Percentiles rank a stretch among this genome's conserved stretches.
Conservation (phyloP, 2,113 vertebrate genomes). For the Galemys pyrenaicus region DNA sequence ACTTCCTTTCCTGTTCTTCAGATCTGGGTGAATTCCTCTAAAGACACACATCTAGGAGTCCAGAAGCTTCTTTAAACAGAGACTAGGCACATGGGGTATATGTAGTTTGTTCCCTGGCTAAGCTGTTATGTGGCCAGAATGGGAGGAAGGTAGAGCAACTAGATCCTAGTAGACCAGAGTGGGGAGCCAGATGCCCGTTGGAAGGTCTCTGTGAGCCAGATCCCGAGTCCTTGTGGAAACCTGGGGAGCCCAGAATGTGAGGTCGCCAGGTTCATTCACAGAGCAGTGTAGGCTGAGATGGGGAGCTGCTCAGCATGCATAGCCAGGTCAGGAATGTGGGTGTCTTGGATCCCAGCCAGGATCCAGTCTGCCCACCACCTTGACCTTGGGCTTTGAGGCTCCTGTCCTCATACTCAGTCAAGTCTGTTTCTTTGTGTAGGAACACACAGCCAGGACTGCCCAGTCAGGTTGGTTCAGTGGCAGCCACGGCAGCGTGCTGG, state of each 20-base stretch:
- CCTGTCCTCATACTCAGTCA: not conserved
- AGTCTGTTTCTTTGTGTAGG: not conserved
- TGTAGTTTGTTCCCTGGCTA: not conserved
- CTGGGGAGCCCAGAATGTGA: not conserved
- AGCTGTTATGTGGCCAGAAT: not conserved
- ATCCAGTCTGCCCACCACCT: not conserved
- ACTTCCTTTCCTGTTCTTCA: not conserved
- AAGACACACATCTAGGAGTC: not conserved
- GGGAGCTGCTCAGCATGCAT: not conserved
- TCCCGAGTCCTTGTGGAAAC: not conserved
- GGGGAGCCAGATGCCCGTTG: not conserved
- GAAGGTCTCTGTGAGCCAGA: not conserved
- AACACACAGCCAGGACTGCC: not conserved
- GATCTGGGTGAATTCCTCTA: not conserved
- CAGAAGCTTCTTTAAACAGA: slow-evolving; percentile 4
- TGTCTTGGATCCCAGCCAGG: not conserved
- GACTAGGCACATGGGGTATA: not conserved
- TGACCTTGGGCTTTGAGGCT: not conserved
- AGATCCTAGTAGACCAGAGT: not conserved
- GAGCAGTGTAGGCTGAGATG: not conserved
- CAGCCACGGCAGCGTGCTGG: not conserved
- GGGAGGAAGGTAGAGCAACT: not conserved
- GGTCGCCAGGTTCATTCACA: not conserved
- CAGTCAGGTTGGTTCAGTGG: not conserved
- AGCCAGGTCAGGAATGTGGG: not conserved